Percentiles rank a stretch among this genome's conserved stretches.
These are phyloP conservation scores for Myotis davidii DNA, from an alignment of 2,113 vertebrate genomes.

Conservation along the genomic window DNA sequence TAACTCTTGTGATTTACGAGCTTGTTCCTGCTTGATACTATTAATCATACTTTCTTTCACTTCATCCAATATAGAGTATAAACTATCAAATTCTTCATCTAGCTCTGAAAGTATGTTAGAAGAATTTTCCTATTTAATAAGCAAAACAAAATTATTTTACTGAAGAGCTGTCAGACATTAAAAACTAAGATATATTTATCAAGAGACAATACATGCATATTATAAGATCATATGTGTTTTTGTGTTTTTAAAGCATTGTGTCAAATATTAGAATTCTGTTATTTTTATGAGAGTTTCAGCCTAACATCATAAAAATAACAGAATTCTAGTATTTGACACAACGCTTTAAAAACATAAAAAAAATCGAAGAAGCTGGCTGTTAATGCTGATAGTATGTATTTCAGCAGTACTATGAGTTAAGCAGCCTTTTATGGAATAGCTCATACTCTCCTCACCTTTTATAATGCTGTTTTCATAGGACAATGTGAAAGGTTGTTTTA, in stretches of 20 bases:
- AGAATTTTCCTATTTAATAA: constrained; percentile 89
- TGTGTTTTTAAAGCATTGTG: too few species aligned
- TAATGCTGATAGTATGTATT: not conserved
- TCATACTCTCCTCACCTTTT: not conserved
- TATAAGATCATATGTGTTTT: not conserved
- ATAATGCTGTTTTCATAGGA: not conserved
- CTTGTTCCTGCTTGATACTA: constrained; percentile 90
- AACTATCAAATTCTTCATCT: constrained; percentile 93
- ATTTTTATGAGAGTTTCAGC: not conserved
- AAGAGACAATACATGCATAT: not conserved
- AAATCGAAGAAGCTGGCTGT: not conserved
- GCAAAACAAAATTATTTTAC: constrained; percentile 53
- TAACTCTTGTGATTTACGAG: constrained; percentile 90
- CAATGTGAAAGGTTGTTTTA: not conserved
- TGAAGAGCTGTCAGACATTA: not conserved
- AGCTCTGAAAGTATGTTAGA: constrained; percentile 90
- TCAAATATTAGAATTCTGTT: too few species aligned
- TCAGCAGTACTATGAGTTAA: not conserved
- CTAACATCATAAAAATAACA: constrained; percentile 9
- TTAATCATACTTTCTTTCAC: constrained; percentile 90
- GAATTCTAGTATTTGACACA: not conserved
- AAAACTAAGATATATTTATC: not conserved
- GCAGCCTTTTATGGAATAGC: not conserved
- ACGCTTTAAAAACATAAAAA: not conserved
- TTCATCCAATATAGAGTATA: constrained; percentile 90